A percentile compares a stretch with the other conserved stretches of the same genome.
These are phyloP conservation scores for Cyprinodon diabolis DNA, from an alignment of 2,797 vertebrate genomes.

Conservation along the genomic window DNA sequence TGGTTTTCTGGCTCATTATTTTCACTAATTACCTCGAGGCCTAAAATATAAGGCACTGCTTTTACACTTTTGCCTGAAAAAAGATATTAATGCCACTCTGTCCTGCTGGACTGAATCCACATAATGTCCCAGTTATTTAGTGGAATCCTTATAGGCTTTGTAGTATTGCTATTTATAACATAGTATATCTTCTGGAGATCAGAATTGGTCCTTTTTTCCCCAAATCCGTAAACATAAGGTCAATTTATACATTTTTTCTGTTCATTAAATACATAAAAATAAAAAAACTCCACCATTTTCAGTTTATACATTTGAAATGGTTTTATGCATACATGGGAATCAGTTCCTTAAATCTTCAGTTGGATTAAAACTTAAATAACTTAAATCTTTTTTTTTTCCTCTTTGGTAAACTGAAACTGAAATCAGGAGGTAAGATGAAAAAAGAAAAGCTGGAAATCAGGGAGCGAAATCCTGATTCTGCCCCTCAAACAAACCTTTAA, in stretches of 20 bases:
- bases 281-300: neutral
- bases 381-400: neutral
- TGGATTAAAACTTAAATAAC: neutral
- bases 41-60: neutral
- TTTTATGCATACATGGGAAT: too few relatives aligned
- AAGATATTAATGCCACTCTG: neutral
- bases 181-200: neutral
- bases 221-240: neutral
- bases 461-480: neutral
- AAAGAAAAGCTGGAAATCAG: neutral
- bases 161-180: neutral
- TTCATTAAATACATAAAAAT: neutral
- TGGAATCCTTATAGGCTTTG: neutral
- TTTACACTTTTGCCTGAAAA: neutral
- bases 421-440: too few relatives aligned
- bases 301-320: too few relatives aligned
- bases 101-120: neutral
- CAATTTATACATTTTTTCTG: neutral
- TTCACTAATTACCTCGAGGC: constrained; percentile 3
- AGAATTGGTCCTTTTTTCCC: neutral
- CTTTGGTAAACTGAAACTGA: neutral
- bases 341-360: neutral
- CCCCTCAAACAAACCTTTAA: neutral
- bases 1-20: constrained; percentile 12
- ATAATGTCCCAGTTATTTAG: too few relatives aligned